phyloP scores from a whole-genome alignment of 2,888 invertebrate species.

The Eristalinus sepulchralis region DNA sequence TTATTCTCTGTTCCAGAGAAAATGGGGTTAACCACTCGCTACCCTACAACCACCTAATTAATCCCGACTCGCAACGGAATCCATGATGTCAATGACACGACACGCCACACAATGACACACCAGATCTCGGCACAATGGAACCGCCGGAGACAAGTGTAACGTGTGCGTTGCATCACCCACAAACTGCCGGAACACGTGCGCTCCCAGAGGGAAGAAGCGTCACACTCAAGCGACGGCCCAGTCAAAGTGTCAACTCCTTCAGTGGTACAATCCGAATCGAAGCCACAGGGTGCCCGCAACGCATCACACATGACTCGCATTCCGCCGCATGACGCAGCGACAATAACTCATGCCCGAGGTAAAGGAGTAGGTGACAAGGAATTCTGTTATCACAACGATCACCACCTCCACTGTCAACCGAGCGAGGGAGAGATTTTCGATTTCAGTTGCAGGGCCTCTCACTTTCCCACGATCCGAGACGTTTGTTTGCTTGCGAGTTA shows the following conservation, averaged over 20 bases:
- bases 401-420: constrained; percentile 51
- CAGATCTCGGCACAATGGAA: neutral
- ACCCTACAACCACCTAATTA: neutral
- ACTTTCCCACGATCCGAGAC: constrained; percentile 62
- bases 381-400: constrained; percentile 54
- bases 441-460: constrained; percentile 18
- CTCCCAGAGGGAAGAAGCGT: constrained; percentile 10
- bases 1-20: neutral
- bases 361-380: constrained; percentile 61
- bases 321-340: constrained; percentile 19
- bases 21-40: neutral
- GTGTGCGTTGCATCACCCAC: neutral
- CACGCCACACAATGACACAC: neutral
- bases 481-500: constrained; percentile 48
- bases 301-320: constrained; percentile 34
- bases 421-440: neutral
- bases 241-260: constrained; percentile 63
- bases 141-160: constrained; percentile 46
- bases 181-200: constrained; percentile 54
- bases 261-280: constrained; percentile 63
- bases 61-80: neutral
- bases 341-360: neutral
- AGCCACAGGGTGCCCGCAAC: constrained; percentile 39
- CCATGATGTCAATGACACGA: neutral
- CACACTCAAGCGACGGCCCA: neutral